Evolutionary conservation across 2,797 vertebrate species (phyloP).

Genomic region (Amblyopsis hoosieri): DNA sequence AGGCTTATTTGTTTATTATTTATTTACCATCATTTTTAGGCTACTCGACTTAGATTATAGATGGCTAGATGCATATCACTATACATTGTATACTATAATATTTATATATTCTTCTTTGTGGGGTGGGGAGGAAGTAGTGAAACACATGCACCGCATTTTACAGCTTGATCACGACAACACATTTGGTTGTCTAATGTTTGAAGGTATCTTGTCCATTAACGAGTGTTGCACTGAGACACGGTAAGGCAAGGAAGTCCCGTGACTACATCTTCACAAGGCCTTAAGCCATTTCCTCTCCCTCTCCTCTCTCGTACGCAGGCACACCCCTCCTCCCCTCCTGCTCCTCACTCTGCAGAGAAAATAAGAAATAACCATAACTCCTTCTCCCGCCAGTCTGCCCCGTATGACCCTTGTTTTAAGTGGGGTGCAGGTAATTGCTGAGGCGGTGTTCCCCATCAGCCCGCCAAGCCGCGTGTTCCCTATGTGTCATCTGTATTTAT

Average conservation of each 20-base stretch:
- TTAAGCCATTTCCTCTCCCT: neutral
- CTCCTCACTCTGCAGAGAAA: conserved; percentile 67
- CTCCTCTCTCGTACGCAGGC: conserved; percentile 3
- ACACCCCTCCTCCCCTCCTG: conserved; percentile 39
- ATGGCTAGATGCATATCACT: no score
- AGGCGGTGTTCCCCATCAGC: conserved; percentile 81
- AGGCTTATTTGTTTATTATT: no score
- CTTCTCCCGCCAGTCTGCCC: conserved; percentile 74
- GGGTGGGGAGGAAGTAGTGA: conserved; percentile 19
- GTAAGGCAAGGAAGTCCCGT: conserved; percentile 9
- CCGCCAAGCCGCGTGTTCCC: conserved; percentile 73
- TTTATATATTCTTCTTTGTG: neutral
- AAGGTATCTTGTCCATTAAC: conserved; percentile 13
- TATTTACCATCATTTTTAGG: no score
- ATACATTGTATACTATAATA: no score
- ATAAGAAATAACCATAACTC: conserved; percentile 82
- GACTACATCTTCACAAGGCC: conserved; percentile 6
- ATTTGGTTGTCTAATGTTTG: conserved; percentile 34
- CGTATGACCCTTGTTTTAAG: conserved; percentile 81
- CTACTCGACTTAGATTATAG: no score
- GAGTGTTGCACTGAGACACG: conserved; percentile 9
- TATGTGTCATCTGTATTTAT: conserved; percentile 93
- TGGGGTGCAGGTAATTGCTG: conserved; percentile 83
- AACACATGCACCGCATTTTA: conserved; percentile 1
- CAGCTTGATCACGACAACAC: conserved; percentile 6